Conservation (phyloP, 1,140 invertebrate genomes). For the Gonioctena quinquepunctata region DNA sequence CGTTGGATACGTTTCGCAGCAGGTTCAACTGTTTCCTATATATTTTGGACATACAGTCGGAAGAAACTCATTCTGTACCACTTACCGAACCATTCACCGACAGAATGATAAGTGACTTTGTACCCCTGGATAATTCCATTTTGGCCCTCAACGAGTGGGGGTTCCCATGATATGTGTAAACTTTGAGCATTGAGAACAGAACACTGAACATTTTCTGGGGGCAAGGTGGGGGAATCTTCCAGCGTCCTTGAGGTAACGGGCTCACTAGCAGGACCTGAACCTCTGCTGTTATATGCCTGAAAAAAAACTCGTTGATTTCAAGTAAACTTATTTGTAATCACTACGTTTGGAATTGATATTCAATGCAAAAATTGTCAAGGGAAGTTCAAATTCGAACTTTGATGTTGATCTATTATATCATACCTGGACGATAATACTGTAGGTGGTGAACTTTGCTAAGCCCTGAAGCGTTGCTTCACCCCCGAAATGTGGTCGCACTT, state of each 20-base stretch:
- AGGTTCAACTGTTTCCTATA: too few species aligned
- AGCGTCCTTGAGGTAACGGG: conserved; percentile 82
- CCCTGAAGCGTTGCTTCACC: conserved; percentile 68
- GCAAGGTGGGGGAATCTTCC: conserved; percentile 73
- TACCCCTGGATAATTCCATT: conserved; percentile 89
- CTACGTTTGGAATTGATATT: too few species aligned
- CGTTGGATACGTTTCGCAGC: too few species aligned
- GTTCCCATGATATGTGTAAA: conserved; percentile 84
- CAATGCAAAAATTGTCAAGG: too few species aligned
- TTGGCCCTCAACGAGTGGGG: conserved; percentile 76
- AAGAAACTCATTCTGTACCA: too few species aligned
- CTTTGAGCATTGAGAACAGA: conserved; percentile 79
- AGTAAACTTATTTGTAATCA: neutral
- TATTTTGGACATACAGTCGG: too few species aligned
- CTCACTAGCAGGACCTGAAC: conserved; percentile 83
- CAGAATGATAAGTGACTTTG: conserved; percentile 78
- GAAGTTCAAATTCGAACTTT: too few species aligned
- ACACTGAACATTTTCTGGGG: conserved; percentile 78
- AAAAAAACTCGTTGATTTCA: neutral
- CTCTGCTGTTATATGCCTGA: conserved; percentile 84
- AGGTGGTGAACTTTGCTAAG: conserved; percentile 84
- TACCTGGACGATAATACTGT: conserved; percentile 83
- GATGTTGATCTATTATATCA: too few species aligned
- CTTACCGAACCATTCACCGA: conserved; percentile 73
- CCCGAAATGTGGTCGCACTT: conserved; percentile 67